These are phyloP conservation scores for Chloroclystis v-ata DNA, from an alignment of 2,888 invertebrate genomes.

Conservation along the genomic window DNA sequence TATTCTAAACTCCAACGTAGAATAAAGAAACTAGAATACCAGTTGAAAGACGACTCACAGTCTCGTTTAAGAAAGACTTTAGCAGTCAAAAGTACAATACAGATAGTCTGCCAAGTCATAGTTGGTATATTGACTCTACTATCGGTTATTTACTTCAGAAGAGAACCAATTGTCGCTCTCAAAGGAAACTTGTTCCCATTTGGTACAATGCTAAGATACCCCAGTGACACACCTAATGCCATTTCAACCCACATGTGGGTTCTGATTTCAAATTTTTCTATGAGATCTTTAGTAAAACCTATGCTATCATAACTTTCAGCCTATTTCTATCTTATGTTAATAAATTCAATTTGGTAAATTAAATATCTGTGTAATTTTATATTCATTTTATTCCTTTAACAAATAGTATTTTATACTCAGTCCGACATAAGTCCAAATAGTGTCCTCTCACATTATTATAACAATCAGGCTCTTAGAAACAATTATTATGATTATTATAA, in stretches of 20 bases:
- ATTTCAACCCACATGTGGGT: slow-evolving; percentile 71
- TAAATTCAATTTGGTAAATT: slow-evolving; percentile 17
- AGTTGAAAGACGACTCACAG: slow-evolving; percentile 62
- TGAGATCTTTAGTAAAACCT: slow-evolving; percentile 63
- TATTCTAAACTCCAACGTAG: slow-evolving; percentile 78
- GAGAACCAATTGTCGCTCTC: slow-evolving; percentile 62
- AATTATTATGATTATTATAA: slow-evolving; percentile 46
- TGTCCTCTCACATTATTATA: slow-evolving; percentile 60
- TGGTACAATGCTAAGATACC: slow-evolving; percentile 58
- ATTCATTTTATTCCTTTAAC: slow-evolving; percentile 65
- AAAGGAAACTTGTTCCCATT: slow-evolving; percentile 63
- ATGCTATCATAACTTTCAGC: slow-evolving; percentile 29
- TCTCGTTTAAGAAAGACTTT: slow-evolving; percentile 55
- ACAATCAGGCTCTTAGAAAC: slow-evolving; percentile 48
- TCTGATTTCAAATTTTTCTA: slow-evolving; percentile 63
- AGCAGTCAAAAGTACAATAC: slow-evolving; percentile 59
- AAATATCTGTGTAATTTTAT: slow-evolving; percentile 32
- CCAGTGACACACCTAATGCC: slow-evolving; percentile 62
- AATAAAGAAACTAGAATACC: slow-evolving; percentile 73
- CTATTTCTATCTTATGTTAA: too few relatives aligned
- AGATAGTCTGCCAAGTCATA: slow-evolving; percentile 53
- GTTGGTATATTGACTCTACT: slow-evolving; percentile 51
- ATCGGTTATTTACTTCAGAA: slow-evolving; percentile 64
- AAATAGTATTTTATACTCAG: slow-evolving; percentile 73
- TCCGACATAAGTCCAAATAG: slow-evolving; percentile 59